Conservation (phyloP, 2,113 vertebrate genomes). For the Pipra filicauda region DNA sequence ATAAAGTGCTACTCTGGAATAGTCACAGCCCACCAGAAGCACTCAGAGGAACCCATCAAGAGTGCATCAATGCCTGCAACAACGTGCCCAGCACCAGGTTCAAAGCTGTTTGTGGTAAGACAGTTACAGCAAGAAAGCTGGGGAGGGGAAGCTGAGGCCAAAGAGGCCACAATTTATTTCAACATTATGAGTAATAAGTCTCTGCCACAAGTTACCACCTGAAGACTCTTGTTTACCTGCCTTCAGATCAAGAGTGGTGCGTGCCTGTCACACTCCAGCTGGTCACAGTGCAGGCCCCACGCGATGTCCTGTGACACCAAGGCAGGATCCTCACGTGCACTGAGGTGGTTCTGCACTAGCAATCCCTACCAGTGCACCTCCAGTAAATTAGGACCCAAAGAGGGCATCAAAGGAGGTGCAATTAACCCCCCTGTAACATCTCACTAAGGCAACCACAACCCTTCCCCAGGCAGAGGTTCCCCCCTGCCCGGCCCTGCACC, state of each 20-base stretch:
- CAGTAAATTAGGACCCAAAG: not conserved
- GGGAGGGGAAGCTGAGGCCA: not conserved
- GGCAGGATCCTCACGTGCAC: not conserved
- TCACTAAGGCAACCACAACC: not conserved
- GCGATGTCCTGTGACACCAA: not conserved
- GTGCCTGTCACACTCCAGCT: too few relatives aligned
- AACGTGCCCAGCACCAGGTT: not conserved
- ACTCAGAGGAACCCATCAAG: not conserved
- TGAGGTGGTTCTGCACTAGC: not conserved
- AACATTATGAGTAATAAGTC: not conserved
- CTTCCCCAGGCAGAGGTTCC: not conserved
- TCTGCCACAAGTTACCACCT: not conserved
- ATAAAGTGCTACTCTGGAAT: not conserved
- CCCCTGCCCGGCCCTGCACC: not conserved
- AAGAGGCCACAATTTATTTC: not conserved
- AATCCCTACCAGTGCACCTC: not conserved
- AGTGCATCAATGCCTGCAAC: not conserved
- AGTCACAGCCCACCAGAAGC: not conserved
- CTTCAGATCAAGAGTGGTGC: not conserved
- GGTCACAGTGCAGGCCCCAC: not conserved
- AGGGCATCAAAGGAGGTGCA: not conserved
- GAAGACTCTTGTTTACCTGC: not conserved
- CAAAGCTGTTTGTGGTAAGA: not conserved
- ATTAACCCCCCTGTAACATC: not conserved
- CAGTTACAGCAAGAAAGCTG: not conserved